These are phyloP conservation scores for Galaxea fascicularis DNA, from an alignment of 92 coral and sea anemone species.

Conservation along the genomic window DNA sequence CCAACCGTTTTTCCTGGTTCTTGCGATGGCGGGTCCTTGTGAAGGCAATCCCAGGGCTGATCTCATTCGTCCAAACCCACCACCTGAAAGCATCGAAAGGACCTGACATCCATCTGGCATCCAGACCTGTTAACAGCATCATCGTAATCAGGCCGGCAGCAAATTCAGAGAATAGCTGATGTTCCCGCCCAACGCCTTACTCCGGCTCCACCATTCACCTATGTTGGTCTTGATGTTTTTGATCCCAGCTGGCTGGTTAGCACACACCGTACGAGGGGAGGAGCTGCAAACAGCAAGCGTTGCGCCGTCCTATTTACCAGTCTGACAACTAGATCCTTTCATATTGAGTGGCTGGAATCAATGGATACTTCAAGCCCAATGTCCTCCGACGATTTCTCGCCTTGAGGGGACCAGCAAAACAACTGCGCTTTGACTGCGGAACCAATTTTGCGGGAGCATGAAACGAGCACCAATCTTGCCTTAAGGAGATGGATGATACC, in stretches of 20 bases:
- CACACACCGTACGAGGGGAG: constrained; percentile 14
- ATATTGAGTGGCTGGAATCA: constrained; percentile 49
- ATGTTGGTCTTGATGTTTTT: not conserved
- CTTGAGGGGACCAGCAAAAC: not conserved
- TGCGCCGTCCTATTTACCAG: constrained; percentile 66
- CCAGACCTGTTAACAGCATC: too few species aligned
- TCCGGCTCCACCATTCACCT: too few species aligned
- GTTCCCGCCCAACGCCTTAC: too few species aligned
- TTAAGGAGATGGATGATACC: not conserved
- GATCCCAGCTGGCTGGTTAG: not conserved
- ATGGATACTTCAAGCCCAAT: constrained; percentile 33
- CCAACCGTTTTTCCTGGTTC: too few species aligned
- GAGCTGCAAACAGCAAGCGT: constrained; percentile 46
- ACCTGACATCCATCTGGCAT: too few species aligned
- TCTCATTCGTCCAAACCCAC: constrained; percentile 13
- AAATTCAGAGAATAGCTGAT: too few species aligned
- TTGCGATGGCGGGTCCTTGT: too few species aligned
- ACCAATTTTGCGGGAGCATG: constrained; percentile 1
- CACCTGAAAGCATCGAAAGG: constrained; percentile 35
- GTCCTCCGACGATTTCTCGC: not conserved
- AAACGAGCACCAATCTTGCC: not conserved
- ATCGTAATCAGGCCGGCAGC: too few species aligned
- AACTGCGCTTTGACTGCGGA: constrained; percentile 23
- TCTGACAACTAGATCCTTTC: constrained; percentile 36
- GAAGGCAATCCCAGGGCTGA: constrained; percentile 31